These are phyloP conservation scores for Hydrozoanthus tunicans DNA, from an alignment of 64 coral and sea anemone genomes.

Conservation along the genomic window DNA sequence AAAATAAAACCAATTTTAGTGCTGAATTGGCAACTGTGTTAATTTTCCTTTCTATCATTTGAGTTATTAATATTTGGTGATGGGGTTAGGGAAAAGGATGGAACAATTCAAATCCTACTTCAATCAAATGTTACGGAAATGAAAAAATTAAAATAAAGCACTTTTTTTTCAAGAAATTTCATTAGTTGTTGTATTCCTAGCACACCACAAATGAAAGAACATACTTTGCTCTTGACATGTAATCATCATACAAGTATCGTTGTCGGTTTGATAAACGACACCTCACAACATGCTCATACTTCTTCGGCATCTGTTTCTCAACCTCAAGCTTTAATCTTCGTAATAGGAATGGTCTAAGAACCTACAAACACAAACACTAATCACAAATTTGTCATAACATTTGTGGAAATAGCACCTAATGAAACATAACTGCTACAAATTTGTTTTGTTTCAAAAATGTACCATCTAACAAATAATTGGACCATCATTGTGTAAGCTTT, in stretches of 20 bases:
- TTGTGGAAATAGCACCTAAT: no score
- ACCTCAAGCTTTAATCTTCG: slow-evolving; percentile 93
- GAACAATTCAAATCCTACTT: no score
- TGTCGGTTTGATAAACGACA: slow-evolving; percentile 93
- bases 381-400: background rate
- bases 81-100: no score
- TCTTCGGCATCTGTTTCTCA: slow-evolving; percentile 98
- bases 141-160: no score
- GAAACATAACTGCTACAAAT: no score
- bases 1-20: no score
- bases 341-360: slow-evolving; percentile 94
- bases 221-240: slow-evolving; percentile 95
- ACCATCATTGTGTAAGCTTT: background rate
- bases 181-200: background rate
- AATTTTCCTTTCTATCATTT: no score
- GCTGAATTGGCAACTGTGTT: no score
- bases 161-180: background rate
- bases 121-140: no score
- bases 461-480: background rate
- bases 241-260: slow-evolving; percentile 95
- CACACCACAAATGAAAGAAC: background rate
- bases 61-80: no score
- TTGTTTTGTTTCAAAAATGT: background rate
- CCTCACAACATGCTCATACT: slow-evolving; percentile 92
- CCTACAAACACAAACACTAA: slow-evolving; percentile 50